Evolutionary conservation across 53 echinoderm and acorn worm species (phyloP), one percentile per base, ranked within the genome.

Genomic region (Echinometra lucunter): DNA sequence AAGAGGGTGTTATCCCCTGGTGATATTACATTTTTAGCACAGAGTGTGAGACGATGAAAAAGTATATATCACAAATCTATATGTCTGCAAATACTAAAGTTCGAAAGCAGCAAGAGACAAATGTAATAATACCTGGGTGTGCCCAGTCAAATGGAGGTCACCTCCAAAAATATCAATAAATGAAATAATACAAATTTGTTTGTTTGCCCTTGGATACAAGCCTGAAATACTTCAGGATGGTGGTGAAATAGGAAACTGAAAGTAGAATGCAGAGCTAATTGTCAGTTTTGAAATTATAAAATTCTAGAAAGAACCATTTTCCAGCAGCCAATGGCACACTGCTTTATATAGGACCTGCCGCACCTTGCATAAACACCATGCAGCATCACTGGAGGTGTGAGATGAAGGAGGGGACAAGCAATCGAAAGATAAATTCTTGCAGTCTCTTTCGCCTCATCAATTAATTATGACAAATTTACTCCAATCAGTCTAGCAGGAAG

Each of bases 391-490:
- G n/a, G n/a, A 40, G 47, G 85, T 47, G 85, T 10, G 1, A 85
- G 44, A 45, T 85, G 18, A 49, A 21, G 44, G 4, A 47, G n/a
- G 85, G n/a, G 15, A 27, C 28, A 85, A 45, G 47, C 45, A 27
- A 78, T 40, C 4, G 53, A 45, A 47, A 85, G 49, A 37, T 47
- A 49, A 74, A 44, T 81, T 44, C 37, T 32, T 85, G 49, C 28
- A 13, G 44, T 45, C 19, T 49, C 85, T 49, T 85, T 53, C 85
- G 49, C 27, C 13, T n/a, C 85, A 49, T 47, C 28, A 49, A 49
- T 85, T 85, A 85, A 85, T 85, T 85, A 49, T 42, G 40, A 81
- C 81, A 81, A 88, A 88, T 60, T 89, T 60, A 58, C 89, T 58
- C 89, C 60, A 37, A 60, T 89, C 37, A 6, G 58, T 35, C 89